A percentile compares a stretch with the other conserved stretches of the same genome.
These are phyloP conservation scores for Sylvicola fuscatus DNA, from an alignment of 2,888 invertebrate species.

Conservation along the genomic window DNA sequence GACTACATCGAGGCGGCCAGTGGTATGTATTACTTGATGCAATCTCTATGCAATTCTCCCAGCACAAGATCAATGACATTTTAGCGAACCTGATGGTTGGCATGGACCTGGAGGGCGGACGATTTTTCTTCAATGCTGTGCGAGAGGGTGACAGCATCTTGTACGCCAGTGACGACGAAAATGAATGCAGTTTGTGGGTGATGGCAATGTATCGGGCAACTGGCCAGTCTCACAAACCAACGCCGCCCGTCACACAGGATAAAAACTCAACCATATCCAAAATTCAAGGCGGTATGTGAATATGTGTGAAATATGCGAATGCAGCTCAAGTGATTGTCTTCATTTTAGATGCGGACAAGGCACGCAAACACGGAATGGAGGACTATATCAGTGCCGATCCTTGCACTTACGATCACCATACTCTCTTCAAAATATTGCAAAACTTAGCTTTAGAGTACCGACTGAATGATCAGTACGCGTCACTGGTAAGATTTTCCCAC, in stretches of 20 bases:
- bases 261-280: constrained; percentile 72
- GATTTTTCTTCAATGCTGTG: constrained; percentile 96
- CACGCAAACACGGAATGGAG: constrained; percentile 97
- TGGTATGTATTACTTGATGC: constrained; percentile 51
- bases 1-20: constrained; percentile 95
- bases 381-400: constrained; percentile 99
- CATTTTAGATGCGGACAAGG: constrained; percentile 34
- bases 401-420: constrained; percentile 89
- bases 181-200: constrained; percentile 96
- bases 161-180: constrained; percentile 92
- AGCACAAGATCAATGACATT: constrained; percentile 11
- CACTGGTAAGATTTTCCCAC: constrained; percentile 44
- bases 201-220: constrained; percentile 99
- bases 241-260: constrained; percentile 74
- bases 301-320: no score
- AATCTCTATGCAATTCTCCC: no score
- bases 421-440: constrained; percentile 79
- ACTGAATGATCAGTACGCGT: constrained; percentile 94
- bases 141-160: constrained; percentile 95
- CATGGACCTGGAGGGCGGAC: constrained; percentile 81
- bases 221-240: constrained; percentile 97
- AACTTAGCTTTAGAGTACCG: constrained; percentile 86
- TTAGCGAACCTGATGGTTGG: constrained; percentile 82
- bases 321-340: no score
- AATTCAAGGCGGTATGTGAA: constrained; percentile 46